These are phyloP conservation scores for Ptilorrhoa leucosticta DNA, from an alignment of 2,113 vertebrate species.

Conservation along the genomic window DNA sequence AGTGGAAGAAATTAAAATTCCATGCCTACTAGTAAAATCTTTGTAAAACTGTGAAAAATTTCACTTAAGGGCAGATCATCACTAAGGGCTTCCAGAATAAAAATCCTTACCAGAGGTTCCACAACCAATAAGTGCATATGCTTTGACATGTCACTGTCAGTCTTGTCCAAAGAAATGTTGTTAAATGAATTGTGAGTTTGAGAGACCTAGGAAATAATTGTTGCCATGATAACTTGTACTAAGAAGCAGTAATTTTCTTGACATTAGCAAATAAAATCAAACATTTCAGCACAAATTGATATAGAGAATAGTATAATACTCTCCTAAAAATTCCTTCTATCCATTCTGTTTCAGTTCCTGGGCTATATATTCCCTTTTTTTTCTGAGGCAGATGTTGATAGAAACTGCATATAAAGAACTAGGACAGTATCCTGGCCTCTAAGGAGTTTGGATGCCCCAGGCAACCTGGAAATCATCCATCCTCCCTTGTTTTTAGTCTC, in stretches of 20 bases:
- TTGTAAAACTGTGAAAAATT: not conserved
- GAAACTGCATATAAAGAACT: slow-evolving; percentile 10
- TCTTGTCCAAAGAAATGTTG: not conserved
- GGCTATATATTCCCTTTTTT: not conserved
- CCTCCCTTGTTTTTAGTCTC: not conserved
- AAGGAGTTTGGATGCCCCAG: not conserved
- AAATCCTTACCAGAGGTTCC: not conserved
- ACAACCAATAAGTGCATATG: not conserved
- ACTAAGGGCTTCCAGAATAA: not conserved
- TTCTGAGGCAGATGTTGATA: not conserved
- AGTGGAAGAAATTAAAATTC: not conserved
- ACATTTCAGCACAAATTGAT: not conserved
- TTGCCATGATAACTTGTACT: not conserved
- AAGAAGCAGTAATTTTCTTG: not conserved
- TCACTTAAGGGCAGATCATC: not conserved
- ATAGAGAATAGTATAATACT: not conserved
- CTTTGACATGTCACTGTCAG: not conserved
- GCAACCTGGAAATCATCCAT: slow-evolving; percentile 37
- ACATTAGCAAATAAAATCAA: not conserved
- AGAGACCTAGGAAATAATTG: not conserved
- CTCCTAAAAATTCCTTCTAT: not conserved
- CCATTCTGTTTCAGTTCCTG: not conserved
- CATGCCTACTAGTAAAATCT: not conserved
- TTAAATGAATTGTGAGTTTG: not conserved
- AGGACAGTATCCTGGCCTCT: not conserved